Percentiles rank a stretch among this genome's conserved stretches.
Evolutionary conservation across 2,797 vertebrate genomes (phyloP).

Genomic region (Erpetoichthys calabaricus): DNA sequence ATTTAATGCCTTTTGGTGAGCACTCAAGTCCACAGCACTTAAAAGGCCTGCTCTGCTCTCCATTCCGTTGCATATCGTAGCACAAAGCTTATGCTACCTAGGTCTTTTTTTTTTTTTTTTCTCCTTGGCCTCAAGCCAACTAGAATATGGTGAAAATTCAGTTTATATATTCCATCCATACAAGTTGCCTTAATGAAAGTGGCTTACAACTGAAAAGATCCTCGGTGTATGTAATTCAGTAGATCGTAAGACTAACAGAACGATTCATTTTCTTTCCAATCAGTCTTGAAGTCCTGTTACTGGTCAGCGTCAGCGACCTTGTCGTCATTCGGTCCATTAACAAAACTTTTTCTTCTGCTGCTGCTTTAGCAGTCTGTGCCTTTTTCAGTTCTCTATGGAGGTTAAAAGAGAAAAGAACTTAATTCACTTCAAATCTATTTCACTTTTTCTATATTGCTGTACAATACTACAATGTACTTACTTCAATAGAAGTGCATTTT

Average conservation of each 20-base stretch:
- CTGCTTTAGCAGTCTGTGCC: conserved; percentile 83
- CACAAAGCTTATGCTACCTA: no score
- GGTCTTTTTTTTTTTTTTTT: no score
- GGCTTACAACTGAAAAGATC: no score
- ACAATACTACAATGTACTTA: conserved; percentile 33
- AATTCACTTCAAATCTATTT: background rate
- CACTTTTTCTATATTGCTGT: background rate
- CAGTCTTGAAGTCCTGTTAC: conserved; percentile 67
- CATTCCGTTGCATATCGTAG: no score
- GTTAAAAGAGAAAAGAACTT: conserved; percentile 16
- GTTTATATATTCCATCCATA: no score
- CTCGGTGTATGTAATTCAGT: conserved; percentile 44
- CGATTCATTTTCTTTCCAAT: conserved; percentile 96
- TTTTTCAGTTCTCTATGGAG: conserved; percentile 82
- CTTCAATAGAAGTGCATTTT: conserved; percentile 93
- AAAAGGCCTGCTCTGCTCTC: no score
- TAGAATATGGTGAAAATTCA: no score
- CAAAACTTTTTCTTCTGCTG: conserved; percentile 80
- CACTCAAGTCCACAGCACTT: no score
- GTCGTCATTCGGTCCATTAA: conserved; percentile 79
- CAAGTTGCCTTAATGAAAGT: no score
- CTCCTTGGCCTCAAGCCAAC: no score
- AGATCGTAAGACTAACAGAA: conserved; percentile 90
- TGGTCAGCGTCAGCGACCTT: conserved; percentile 70
- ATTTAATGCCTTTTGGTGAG: no score